These are phyloP conservation scores for Gallinago undulata DNA, from an alignment of 2,113 vertebrate species.

Conservation along the genomic window DNA sequence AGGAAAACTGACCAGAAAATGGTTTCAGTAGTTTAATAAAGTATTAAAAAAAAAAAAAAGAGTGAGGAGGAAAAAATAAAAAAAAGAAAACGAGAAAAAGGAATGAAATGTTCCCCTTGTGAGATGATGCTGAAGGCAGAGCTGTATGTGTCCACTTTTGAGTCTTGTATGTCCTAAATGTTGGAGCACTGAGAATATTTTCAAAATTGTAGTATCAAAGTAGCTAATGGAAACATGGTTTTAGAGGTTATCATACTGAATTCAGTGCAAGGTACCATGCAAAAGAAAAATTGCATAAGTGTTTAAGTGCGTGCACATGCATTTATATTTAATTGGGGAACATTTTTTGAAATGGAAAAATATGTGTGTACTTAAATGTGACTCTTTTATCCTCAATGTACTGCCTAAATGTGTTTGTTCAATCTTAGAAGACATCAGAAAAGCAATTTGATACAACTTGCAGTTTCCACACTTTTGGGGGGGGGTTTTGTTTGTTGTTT, in stretches of 20 bases:
- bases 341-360: slow-evolving; percentile 2
- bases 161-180: not conserved
- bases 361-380: not conserved
- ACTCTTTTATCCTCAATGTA: not conserved
- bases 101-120: not conserved
- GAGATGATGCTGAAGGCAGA: not conserved
- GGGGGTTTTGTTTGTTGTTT: too few relatives aligned
- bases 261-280: not conserved
- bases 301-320: not conserved
- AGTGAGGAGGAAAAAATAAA: not conserved
- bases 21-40: not conserved
- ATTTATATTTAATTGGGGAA: slow-evolving; percentile 28
- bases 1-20: not conserved
- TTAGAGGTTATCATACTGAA: not conserved
- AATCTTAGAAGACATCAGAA: not conserved
- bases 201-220: not conserved
- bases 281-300: not conserved
- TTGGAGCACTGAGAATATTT: not conserved
- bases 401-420: not conserved
- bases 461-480: not conserved
- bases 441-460: not conserved
- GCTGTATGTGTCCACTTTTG: not conserved
- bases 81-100: not conserved
- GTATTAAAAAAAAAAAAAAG: not conserved
- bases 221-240: not conserved